A percentile compares a stretch with the other conserved stretches of the same genome.
Conservation (phyloP, 2,113 vertebrate species). For the Taxidea taxus region DNA sequence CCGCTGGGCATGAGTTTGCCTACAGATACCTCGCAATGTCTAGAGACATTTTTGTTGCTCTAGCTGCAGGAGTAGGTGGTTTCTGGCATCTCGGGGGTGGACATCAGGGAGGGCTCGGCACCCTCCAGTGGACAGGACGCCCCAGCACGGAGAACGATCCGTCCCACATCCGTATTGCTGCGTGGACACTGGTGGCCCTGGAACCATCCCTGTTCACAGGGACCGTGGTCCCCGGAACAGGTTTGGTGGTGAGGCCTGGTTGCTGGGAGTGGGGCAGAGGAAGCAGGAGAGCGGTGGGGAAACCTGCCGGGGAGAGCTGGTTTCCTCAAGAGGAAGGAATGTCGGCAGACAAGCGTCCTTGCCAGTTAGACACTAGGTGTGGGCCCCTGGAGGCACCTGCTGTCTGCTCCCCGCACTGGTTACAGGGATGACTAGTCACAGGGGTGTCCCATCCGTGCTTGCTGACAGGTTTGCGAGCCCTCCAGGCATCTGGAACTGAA, state of each 20-base stretch:
- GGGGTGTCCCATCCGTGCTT: not conserved
- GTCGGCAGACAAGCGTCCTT: too few species aligned
- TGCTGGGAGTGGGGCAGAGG: not conserved
- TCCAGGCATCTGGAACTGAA: rapidly evolving
- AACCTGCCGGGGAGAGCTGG: not conserved
- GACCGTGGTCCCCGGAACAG: rapidly evolving
- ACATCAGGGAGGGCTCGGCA: too few species aligned
- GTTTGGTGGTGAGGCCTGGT: not conserved
- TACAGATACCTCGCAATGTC: not conserved
- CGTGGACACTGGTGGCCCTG: rapidly evolving
- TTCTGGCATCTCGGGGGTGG: not conserved
- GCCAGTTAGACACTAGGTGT: rapidly evolving
- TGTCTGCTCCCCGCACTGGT: too few species aligned
- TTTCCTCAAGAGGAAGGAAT: not conserved
- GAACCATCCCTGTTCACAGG: too few species aligned
- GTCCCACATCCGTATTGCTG: rapidly evolving
- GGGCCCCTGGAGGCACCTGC: not conserved
- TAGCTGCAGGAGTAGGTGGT: not conserved
- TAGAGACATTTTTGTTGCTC: not conserved
- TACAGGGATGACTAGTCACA: too few species aligned
- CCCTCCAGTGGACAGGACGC: rapidly evolving
- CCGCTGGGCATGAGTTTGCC: not conserved
- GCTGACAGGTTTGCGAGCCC: not conserved
- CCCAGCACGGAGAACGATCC: rapidly evolving
- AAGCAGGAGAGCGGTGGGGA: not conserved